Conservation (phyloP, 2,113 vertebrate species). For the Anolis sagrei region DNA sequence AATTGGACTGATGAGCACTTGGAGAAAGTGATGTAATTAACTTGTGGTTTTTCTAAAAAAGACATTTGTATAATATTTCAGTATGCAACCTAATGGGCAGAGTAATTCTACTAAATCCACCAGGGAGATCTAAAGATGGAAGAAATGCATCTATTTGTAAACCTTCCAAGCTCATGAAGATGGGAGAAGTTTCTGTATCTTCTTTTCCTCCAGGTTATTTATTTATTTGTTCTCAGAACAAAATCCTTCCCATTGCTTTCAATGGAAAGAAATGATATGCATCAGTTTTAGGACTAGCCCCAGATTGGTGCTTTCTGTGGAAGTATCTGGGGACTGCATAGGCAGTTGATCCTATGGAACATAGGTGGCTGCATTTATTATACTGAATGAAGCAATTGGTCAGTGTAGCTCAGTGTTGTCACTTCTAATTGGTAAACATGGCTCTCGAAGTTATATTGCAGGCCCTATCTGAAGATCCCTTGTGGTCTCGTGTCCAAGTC, state of each 20-base stretch:
- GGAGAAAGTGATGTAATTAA: conserved; percentile 18
- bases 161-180: too few relatives aligned
- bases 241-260: background rate
- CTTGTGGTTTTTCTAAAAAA: background rate
- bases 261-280: background rate
- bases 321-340: background rate
- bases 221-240: background rate
- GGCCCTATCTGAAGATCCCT: too few relatives aligned
- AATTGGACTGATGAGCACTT: conserved; percentile 35
- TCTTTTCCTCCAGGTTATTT: background rate
- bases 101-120: background rate
- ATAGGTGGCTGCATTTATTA: too few relatives aligned
- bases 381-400: too few relatives aligned
- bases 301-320: background rate
- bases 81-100: background rate
- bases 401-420: too few relatives aligned
- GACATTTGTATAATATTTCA: too few relatives aligned
- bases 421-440: too few relatives aligned
- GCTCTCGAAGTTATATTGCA: too few relatives aligned
- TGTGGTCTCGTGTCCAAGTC: too few relatives aligned
- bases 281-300: background rate
- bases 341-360: background rate
- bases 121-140: background rate
- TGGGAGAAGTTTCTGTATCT: background rate
- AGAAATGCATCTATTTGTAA: too few relatives aligned